Evolutionary conservation across 2,888 invertebrate species (phyloP), one percentile per base, ranked within the genome.

Genomic region (Leucania comma): DNA sequence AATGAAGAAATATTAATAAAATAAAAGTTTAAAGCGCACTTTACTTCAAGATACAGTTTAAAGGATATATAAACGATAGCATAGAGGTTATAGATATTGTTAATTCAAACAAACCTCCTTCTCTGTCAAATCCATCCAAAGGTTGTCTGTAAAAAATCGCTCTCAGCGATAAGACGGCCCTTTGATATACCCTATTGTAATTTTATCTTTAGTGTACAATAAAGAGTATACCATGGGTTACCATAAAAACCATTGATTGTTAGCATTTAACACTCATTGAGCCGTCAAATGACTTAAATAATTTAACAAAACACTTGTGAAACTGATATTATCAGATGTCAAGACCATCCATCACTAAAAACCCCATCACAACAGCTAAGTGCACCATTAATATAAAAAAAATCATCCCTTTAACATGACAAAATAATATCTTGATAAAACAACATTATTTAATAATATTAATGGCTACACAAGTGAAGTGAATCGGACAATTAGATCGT

Each of bases 361-460:
- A 59, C 54, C 53, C 57, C 58, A 59, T 72, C 42, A 17, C 29
- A 56, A 71, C 61, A n/a, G 35, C 64, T 57, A 69, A 80, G 56
- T 67, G 72, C 9, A 63, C 53, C 59, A 79, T 80, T 63, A 72
- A 73, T 68, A 70, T 59, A 75, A 84, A 42, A 75, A 83, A 75
- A 83, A 66, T 65, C 63, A 77, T 58, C 82, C 78, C 73, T 80
- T 83, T 75, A 63, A 71, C 51, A 73, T 54, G 42, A 72, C 63
- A 77, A 68, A 83, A 79, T 74, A 80, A 77, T 75, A 79, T 76
- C 72, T 71, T 68, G 75, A 83, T 85, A 75, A 75, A 68, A 81
- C 73, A 76, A 75, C 80, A 58, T 78, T 78, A 83, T 84, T 83
- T 78, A 82, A 85, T 77, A 84, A 73, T 75, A 82, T 80, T 80